Base-by-base conservation (phyloP, 1,140 invertebrate species). In the Formica exsecta region DNA sequence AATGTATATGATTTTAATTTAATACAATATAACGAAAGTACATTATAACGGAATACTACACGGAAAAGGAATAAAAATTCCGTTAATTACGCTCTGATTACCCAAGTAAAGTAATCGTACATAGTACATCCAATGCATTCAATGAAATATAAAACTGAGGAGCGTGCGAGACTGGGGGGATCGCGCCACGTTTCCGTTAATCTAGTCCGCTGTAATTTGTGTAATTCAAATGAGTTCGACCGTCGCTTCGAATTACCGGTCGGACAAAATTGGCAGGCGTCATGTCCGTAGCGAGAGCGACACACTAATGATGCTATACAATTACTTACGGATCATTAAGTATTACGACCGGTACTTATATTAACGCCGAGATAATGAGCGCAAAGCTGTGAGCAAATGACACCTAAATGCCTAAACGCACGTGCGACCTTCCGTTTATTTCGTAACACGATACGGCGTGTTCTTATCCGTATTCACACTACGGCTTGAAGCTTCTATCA, bases 361-460 rank as follows among this genome's bases (percentile, higher is more conserved):
- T 92, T 90, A 92, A 90, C 87, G 70, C 83, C 75, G 48, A 74
- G 88, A 91, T 93, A 93, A 93, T 92, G 92, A 92, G 76, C 87
- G 83, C 66, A 74, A 73, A 65, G 88, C 75, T 65, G 68, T 86
- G 85, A 54, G 81, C 65, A 84, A 85, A 88, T 79, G 80, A 89
- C 51, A 71, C 59, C 51, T 83, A 89, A 90, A 87, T 61, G 44
- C 66, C 73, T 87, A 83, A 90, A 89, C 84, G 71, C 86, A 86
- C 79, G 81, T 86, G 84, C 65, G 71, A 65, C 38, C 57, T 64
- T 54, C 25, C 79, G 79, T 79, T 85, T 79, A 81, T 70, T 68
- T 48, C 65, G 89, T 89, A 88, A 91, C 70, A 57, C 29, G 83
- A 92, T 84, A 87, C 64, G 66, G 36, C 61, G 57, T 54, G 16